Evolutionary conservation across 2,888 invertebrate species (phyloP).

Genomic region (Oeneis ivallda): DNA sequence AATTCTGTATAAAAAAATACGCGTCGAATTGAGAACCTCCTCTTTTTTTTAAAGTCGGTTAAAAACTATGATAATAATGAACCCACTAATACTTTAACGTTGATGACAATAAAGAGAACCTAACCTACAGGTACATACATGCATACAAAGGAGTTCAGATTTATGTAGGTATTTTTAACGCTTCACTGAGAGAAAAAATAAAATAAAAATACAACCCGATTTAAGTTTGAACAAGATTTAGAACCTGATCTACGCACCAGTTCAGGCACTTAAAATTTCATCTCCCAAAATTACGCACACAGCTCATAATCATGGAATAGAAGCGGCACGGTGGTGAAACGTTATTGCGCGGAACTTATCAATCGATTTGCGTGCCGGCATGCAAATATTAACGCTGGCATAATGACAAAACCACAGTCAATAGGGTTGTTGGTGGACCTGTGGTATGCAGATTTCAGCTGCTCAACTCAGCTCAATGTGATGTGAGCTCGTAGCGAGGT

Average conservation of each 20-base stretch:
- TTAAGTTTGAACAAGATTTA: too few species aligned
- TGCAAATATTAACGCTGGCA: slow-evolving; percentile 72
- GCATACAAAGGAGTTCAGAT: too few species aligned
- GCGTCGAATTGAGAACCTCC: too few species aligned
- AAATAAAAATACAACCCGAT: too few species aligned
- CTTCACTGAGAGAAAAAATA: too few species aligned
- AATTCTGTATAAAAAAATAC: too few species aligned
- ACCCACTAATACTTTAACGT: too few species aligned
- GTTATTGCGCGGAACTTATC: slow-evolving; percentile 40
- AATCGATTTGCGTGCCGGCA: slow-evolving; percentile 55
- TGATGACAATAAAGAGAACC: too few species aligned
- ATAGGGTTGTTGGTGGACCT: slow-evolving; percentile 56
- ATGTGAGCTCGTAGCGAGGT: slow-evolving; percentile 31
- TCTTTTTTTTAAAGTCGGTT: too few species aligned
- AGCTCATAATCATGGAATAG: slow-evolving; percentile 34
- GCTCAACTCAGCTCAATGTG: slow-evolving; percentile 37
- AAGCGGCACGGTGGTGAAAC: slow-evolving; percentile 26
- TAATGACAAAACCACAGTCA: slow-evolving; percentile 75
- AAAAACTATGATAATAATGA: too few species aligned
- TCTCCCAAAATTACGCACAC: slow-evolving; percentile 30
- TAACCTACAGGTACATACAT: too few species aligned
- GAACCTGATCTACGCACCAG: background rate
- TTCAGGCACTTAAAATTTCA: slow-evolving; percentile 20
- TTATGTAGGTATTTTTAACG: too few species aligned
- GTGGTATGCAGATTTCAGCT: slow-evolving; percentile 51